Evolutionary conservation across 2,113 vertebrate genomes (phyloP).

Genomic region (Actenoides lindsayi): DNA sequence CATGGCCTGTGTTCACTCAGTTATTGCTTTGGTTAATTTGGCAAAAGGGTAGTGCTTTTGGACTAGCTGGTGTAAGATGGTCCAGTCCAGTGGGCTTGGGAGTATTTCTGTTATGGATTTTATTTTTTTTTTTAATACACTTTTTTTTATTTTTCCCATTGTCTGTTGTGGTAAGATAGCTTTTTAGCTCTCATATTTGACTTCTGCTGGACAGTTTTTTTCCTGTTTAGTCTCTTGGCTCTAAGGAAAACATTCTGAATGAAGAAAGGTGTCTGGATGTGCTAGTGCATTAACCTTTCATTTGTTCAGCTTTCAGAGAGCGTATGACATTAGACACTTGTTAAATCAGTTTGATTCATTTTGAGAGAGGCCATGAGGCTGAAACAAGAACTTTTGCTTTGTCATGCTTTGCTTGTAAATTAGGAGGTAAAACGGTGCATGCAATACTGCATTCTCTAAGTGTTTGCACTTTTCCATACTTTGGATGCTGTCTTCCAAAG

Average conservation of each 20-base stretch:
- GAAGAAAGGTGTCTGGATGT: constrained; percentile 13
- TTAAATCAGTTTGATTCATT: constrained; percentile 34
- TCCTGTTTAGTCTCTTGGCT: constrained; percentile 60
- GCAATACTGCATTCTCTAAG: constrained; percentile 5
- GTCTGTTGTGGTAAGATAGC: background rate
- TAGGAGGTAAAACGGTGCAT: constrained; percentile 48
- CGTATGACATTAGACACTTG: background rate
- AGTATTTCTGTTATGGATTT: background rate
- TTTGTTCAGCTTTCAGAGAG: constrained; percentile 13
- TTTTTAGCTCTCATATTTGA: constrained; percentile 5
- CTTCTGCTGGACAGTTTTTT: background rate
- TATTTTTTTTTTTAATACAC: background rate
- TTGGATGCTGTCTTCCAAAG: constrained; percentile 26
- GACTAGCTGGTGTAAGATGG: background rate
- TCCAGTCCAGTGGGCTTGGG: background rate
- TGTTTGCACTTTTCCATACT: background rate
- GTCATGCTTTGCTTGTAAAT: constrained; percentile 53
- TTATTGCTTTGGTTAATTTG: background rate
- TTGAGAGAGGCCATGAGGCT: constrained; percentile 49
- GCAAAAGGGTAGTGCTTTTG: background rate
- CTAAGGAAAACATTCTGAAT: background rate
- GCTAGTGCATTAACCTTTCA: background rate
- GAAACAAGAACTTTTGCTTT: constrained; percentile 60
- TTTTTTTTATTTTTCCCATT: background rate
- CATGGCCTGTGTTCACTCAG: background rate